Base-by-base conservation (phyloP, 2,888 invertebrate species). In the Hipparchia semele region DNA sequence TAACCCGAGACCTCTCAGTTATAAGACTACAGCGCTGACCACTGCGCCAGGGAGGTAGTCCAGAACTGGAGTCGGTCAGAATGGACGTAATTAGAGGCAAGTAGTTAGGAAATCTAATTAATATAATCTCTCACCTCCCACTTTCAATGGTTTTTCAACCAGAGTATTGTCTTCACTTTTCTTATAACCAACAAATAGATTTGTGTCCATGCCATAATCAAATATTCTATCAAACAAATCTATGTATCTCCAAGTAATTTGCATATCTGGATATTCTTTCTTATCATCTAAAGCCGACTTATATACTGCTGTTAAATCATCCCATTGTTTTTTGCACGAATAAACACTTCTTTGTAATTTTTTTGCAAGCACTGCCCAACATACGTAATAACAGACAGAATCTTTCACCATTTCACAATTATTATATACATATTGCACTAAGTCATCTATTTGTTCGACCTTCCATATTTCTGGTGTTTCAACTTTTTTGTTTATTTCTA, bases 161-260 rank as follows among this genome's bases (percentile, higher is more conserved):
- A 79, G 59, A 66, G 54, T 76, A 10, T 78, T 76, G 39, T 79
- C 72, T 70, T 68, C 80, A 8, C 76, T 53, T 60, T 83, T 86
- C 58, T 88, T 85, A 79, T 88, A 88, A 0, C 88, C 89, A 2
- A 84, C 80, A 0, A 94, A 78, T 58, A 92, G 80, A 49, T 84
- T 85, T 0, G 80, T 81, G 71, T 92, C 90, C 90, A 90, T 92
- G 0, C 94, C 94, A 77, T 91, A 92, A 75, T 92, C 91, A 81
- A 92, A 93, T 75, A 94, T 90, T 64, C 87, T 87, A 76, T 94
- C 94, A 84, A 94, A 93, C 61, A 90, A 74, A 10, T 94, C 92
- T 62, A 92, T 92, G 72, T 93, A 94, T 33, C 88, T 80, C 94
- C 94, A 94, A 77, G 91, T 89, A 7, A 94, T 90, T 75, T 90